phyloP scores from a whole-genome alignment of 1,140 invertebrate genomes.

The Chironomus tepperi region DNA sequence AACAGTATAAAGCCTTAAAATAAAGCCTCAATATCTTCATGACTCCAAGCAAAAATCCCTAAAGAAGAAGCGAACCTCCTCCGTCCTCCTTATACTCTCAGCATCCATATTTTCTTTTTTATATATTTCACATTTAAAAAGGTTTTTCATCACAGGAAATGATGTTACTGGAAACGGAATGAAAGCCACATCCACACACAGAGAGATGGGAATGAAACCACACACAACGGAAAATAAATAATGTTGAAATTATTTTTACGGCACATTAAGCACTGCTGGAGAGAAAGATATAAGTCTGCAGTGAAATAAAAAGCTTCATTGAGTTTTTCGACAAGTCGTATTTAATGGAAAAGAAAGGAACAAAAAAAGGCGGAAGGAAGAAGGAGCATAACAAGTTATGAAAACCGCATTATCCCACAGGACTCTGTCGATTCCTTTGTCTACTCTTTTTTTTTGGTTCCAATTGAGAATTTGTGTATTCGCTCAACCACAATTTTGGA shows the following conservation, averaged over 20 bases:
- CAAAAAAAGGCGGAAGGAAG: background rate
- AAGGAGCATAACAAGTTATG: background rate
- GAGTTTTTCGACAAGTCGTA: background rate
- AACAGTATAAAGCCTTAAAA: no score
- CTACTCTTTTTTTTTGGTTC: background rate
- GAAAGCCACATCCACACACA: background rate
- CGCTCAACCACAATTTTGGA: background rate
- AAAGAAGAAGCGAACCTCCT: no score
- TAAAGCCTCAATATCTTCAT: no score
- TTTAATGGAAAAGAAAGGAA: no score
- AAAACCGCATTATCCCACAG: background rate
- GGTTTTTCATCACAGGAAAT: slow-evolving; percentile 7
- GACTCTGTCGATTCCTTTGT: background rate
- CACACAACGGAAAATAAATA: background rate
- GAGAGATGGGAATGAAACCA: background rate
- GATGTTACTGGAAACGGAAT: background rate
- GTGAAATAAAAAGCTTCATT: slow-evolving; percentile 14
- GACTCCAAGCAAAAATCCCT: no score
- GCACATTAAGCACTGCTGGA: slow-evolving; percentile 11
- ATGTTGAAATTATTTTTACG: slow-evolving; percentile 9
- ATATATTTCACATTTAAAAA: background rate
- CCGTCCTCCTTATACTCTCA: no score
- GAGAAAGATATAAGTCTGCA: background rate
- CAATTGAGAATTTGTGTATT: background rate
- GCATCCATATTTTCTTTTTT: no score